Conservation (phyloP, 2,888 invertebrate genomes). For the Tetranychus truncatus region DNA sequence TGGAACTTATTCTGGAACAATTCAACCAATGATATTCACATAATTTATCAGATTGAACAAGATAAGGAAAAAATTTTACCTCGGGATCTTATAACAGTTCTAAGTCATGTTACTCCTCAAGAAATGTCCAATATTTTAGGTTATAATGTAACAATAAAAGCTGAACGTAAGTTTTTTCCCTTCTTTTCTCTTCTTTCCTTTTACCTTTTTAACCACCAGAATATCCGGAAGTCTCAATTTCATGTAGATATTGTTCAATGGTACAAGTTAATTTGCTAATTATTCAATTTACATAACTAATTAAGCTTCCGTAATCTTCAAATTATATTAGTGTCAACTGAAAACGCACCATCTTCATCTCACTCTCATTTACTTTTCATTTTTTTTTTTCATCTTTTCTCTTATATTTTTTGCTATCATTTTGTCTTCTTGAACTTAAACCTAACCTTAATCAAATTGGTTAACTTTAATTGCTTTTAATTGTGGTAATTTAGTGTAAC, state of each 20-base stretch:
- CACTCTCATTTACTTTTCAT: too few relatives aligned
- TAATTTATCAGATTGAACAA: slow-evolving; percentile 7
- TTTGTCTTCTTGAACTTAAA: background rate
- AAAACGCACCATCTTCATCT: too few relatives aligned
- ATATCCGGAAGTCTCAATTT: background rate
- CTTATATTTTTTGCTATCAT: background rate
- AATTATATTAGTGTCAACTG: too few relatives aligned
- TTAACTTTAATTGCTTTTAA: background rate
- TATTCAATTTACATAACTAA: too few relatives aligned
- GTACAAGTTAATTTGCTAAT: background rate
- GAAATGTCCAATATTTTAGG: background rate
- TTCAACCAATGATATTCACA: background rate
- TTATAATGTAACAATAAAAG: background rate
- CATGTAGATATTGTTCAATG: background rate
- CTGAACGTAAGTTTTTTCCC: background rate
- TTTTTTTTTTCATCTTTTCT: too few relatives aligned
- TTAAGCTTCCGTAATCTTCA: too few relatives aligned
- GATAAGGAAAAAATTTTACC: background rate
- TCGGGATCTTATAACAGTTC: background rate
- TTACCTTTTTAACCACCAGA: background rate
- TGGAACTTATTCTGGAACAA: slow-evolving; percentile 7
- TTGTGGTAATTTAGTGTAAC: background rate
- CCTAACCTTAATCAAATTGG: background rate
- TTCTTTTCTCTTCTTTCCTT: background rate
- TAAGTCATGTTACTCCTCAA: background rate